Conservation (phyloP, 2,797 vertebrate species). For the Melanotaenia trifasciata region DNA sequence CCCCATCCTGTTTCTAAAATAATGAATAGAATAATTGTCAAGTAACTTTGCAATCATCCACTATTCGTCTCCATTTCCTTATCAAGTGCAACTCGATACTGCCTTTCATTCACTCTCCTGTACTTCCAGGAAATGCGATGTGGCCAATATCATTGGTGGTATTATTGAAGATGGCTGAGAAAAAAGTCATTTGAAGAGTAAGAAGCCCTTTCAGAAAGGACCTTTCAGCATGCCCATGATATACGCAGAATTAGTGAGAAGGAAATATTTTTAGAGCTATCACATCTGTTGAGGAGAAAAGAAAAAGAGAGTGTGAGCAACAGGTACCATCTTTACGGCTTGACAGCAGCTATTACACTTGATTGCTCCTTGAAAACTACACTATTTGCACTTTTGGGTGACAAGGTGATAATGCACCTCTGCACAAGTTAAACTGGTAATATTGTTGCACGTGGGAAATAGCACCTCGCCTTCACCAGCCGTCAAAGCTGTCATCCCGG, state of each 20-base stretch:
- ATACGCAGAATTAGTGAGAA: conserved; percentile 76
- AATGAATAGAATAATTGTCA: conserved; percentile 85
- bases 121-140: conserved; percentile 75
- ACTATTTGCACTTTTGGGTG: conserved; percentile 91
- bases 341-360: conserved; percentile 95
- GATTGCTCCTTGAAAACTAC: conserved; percentile 91
- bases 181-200: conserved; percentile 53
- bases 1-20: conserved; percentile 70
- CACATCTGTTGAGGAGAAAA: conserved; percentile 81
- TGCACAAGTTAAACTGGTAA: conserved; percentile 89
- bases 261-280: conserved; percentile 82
- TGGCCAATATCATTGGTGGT: conserved; percentile 73
- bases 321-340: conserved; percentile 89
- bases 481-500: conserved; percentile 73
- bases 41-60: conserved; percentile 80
- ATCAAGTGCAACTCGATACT: conserved; percentile 78
- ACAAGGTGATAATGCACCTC: conserved; percentile 96
- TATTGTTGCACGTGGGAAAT: conserved; percentile 86
- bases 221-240: conserved; percentile 78
- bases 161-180: conserved; percentile 60
- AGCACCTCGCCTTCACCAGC: conserved; percentile 81
- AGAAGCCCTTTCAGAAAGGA: conserved; percentile 69
- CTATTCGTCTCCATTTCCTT: conserved; percentile 76
- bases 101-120: conserved; percentile 72
- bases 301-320: conserved; percentile 62